Evolutionary conservation across 2,113 vertebrate genomes (phyloP).

Genomic region (Xiphorhynchus elegans): DNA sequence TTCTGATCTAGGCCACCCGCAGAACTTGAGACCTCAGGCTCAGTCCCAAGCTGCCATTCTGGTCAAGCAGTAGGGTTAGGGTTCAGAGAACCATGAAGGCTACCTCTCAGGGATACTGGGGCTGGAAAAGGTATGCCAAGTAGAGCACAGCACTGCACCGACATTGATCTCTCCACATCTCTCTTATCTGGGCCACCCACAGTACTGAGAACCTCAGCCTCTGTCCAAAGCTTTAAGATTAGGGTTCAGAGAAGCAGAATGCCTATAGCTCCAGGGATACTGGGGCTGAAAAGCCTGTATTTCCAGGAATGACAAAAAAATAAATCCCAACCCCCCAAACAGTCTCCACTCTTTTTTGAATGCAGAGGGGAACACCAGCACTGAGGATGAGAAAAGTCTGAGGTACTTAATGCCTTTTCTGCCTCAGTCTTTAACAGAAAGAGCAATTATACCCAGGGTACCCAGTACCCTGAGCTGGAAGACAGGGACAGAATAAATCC

Average conservation of each 20-base stretch:
- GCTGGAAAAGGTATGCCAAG: neutral
- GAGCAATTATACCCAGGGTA: neutral
- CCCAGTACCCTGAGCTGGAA: neutral
- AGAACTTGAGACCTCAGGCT: neutral
- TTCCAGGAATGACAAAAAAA: neutral
- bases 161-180: neutral
- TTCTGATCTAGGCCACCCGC: neutral
- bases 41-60: neutral
- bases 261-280: neutral
- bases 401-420: neutral
- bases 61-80: neutral
- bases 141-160: neutral
- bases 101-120: neutral
- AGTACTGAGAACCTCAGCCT: neutral
- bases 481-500: neutral
- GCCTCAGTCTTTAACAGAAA: neutral
- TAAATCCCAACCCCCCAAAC: neutral
- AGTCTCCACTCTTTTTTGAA: neutral
- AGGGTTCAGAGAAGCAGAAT: neutral
- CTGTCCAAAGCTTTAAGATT: neutral
- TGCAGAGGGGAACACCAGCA: neutral
- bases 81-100: neutral
- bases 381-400: neutral
- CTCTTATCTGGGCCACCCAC: neutral
- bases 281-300: neutral